Percentiles rank a stretch among this genome's conserved stretches.
Conservation (phyloP, 2,113 vertebrate genomes). For the Vulpes vulpes region DNA sequence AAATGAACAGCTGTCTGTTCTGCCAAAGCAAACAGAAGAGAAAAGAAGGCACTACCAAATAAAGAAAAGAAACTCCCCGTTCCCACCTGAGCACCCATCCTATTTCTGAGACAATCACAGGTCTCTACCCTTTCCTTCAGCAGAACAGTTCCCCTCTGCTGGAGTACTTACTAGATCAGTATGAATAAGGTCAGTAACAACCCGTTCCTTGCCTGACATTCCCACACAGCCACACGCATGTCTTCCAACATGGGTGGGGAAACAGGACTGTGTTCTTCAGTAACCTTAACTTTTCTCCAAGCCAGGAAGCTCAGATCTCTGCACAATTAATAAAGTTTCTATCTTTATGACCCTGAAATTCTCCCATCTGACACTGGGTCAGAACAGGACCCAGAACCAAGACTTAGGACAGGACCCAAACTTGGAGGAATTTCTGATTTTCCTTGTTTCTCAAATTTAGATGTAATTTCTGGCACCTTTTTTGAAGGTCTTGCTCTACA, state of each 20-base stretch:
- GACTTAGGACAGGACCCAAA: fast-evolving
- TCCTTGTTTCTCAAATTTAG: neutral
- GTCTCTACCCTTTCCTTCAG: neutral
- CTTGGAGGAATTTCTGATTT: neutral
- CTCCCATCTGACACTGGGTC: neutral
- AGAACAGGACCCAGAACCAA: neutral
- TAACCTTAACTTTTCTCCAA: neutral
- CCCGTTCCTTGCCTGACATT: neutral
- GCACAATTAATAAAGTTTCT: neutral
- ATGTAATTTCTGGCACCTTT: neutral
- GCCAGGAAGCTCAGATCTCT: neutral
- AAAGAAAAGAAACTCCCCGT: too few species aligned
- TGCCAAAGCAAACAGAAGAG: neutral
- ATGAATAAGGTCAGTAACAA: neutral
- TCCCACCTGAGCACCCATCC: fast-evolving
- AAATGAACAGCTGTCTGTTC: neutral
- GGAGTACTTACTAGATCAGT: neutral
- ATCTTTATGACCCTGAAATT: neutral
- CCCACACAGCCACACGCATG: fast-evolving
- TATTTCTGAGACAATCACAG: neutral
- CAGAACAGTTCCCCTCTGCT: neutral
- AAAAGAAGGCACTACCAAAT: neutral
- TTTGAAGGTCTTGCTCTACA: neutral
- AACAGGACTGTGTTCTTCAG: neutral
- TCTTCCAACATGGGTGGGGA: neutral